Evolutionary conservation across 2,797 vertebrate genomes (phyloP).

Genomic region (Pempheris klunzingeri): DNA sequence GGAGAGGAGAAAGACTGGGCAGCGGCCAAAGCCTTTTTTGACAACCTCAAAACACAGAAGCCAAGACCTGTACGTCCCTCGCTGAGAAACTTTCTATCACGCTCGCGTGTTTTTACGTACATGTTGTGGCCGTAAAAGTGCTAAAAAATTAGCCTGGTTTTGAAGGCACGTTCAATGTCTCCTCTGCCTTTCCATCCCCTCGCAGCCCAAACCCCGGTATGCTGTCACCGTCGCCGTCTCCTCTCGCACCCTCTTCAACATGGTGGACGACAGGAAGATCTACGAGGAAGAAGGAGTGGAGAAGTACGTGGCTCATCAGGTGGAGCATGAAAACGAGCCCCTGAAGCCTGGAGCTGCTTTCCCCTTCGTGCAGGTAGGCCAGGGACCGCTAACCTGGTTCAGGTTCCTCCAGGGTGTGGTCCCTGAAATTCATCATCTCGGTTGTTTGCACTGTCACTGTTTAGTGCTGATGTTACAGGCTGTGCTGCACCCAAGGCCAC

Average conservation of each 20-base stretch:
- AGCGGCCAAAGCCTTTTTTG: slow-evolving; percentile 81
- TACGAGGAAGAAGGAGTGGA: slow-evolving; percentile 91
- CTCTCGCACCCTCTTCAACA: slow-evolving; percentile 92
- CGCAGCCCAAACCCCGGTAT: slow-evolving; percentile 90
- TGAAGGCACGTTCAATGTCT: no score
- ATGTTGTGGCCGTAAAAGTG: rapidly evolving
- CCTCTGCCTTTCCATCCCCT: background rate
- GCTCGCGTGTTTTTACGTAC: no score
- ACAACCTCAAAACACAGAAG: slow-evolving; percentile 80
- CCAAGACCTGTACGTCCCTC: slow-evolving; percentile 83
- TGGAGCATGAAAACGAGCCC: slow-evolving; percentile 88
- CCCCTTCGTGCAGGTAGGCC: slow-evolving; percentile 93
- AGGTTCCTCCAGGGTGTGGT: slow-evolving; percentile 30
- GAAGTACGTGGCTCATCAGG: slow-evolving; percentile 90
- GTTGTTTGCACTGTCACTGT: no score
- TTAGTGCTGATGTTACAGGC: no score
- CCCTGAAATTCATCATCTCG: background rate
- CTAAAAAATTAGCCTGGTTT: background rate
- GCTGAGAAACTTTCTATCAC: rapidly evolving
- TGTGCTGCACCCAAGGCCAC: background rate
- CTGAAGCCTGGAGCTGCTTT: slow-evolving; percentile 91
- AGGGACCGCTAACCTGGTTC: background rate
- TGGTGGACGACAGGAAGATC: slow-evolving; percentile 90
- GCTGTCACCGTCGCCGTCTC: slow-evolving; percentile 96
- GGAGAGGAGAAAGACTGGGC: slow-evolving; percentile 81